Evolutionary conservation across 2,888 invertebrate species (phyloP).

Genomic region (Petrolisthes cinctipes): DNA sequence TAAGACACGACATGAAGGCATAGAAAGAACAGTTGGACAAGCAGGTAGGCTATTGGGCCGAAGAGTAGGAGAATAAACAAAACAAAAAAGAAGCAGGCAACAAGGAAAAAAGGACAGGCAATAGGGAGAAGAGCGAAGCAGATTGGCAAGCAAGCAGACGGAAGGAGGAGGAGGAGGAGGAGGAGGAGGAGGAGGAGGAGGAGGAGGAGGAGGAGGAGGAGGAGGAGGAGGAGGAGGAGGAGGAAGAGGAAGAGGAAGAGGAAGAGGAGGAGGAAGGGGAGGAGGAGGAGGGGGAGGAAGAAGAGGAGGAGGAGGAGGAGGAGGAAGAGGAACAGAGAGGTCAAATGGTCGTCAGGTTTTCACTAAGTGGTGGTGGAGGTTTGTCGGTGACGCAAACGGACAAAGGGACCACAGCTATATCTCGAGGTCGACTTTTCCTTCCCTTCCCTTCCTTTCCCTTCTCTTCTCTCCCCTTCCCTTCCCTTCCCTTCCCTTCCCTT

Average conservation of each 20-base stretch:
- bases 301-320: not conserved
- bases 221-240: constrained; percentile 1
- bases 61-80: not conserved
- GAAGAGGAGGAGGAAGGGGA: not conserved
- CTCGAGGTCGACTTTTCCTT: not conserved
- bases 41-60: too few species aligned
- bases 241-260: not conserved
- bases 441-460: not conserved
- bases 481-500: not conserved
- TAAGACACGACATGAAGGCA: too few species aligned
- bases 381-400: constrained; percentile 40
- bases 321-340: not conserved
- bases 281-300: not conserved
- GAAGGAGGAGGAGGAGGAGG: not conserved
- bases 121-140: not conserved
- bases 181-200: not conserved
- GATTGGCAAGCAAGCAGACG: not conserved
- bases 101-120: not conserved
- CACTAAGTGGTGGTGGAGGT: constrained; percentile 32
- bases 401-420: constrained; percentile 24
- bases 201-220: not conserved
- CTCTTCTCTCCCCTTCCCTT: not conserved
- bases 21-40: too few species aligned
- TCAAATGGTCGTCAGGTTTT: constrained; percentile 26
- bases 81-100: not conserved